Evolutionary conservation across 2,113 vertebrate genomes (phyloP).

Genomic region (Otolemur garnettii): DNA sequence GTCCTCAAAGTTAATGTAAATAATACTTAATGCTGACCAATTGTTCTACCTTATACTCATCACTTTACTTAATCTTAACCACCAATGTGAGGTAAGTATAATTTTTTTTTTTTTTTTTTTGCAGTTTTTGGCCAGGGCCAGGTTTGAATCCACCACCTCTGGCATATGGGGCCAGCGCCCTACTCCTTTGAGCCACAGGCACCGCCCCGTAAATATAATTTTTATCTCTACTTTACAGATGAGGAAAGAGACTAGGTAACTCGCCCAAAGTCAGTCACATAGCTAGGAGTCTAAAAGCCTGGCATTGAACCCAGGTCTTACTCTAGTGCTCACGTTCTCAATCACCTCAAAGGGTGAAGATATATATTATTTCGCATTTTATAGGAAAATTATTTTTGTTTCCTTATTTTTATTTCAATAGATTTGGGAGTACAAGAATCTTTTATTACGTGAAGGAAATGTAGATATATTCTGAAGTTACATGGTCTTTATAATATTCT

Average conservation of each 20-base stretch:
- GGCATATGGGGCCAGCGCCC: too few relatives aligned
- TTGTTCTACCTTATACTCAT: background rate
- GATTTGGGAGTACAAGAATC: too few relatives aligned
- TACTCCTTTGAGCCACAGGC: too few relatives aligned
- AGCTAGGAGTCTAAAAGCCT: constrained; percentile 19
- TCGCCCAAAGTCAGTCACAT: constrained; percentile 6
- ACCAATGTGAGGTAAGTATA: background rate
- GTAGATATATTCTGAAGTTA: constrained; percentile 21
- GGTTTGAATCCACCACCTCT: too few relatives aligned
- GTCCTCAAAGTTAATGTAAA: constrained; percentile 41
- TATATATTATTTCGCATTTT: too few relatives aligned
- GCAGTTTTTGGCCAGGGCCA: too few relatives aligned
- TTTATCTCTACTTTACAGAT: constrained; percentile 14
- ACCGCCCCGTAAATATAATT: background rate
- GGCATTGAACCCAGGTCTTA: constrained; percentile 14
- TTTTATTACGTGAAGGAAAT: too few relatives aligned
- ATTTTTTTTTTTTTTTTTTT: too few relatives aligned
- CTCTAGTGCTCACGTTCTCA: background rate
- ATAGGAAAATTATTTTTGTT: too few relatives aligned
- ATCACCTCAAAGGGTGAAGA: constrained; percentile 18
- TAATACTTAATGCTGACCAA: background rate
- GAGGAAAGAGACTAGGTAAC: constrained; percentile 53
- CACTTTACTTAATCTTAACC: constrained; percentile 4
- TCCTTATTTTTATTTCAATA: too few relatives aligned
- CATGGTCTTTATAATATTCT: constrained; percentile 17